A percentile compares a stretch with the other conserved stretches of the same genome.
These are phyloP conservation scores for Gila robusta DNA, from an alignment of 2,797 vertebrate species.

Conservation along the genomic window DNA sequence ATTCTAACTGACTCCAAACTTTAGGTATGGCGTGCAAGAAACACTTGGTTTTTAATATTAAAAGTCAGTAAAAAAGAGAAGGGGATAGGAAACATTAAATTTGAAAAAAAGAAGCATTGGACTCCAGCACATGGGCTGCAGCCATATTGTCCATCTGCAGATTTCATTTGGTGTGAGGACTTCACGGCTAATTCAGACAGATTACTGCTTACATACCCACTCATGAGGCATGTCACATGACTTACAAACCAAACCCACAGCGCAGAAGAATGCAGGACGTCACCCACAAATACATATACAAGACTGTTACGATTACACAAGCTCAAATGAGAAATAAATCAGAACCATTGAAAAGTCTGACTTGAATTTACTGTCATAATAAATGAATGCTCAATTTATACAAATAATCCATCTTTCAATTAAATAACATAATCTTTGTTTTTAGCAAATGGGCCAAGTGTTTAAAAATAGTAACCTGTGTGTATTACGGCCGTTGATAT, in stretches of 20 bases:
- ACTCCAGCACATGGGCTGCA: background rate
- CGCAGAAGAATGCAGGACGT: conserved; percentile 34
- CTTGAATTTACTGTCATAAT: conserved; percentile 38
- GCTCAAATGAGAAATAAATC: conserved; percentile 40
- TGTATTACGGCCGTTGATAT: background rate
- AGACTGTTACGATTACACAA: conserved; percentile 27
- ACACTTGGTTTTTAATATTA: background rate
- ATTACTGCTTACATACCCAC: conserved; percentile 50
- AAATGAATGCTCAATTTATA: conserved; percentile 54
- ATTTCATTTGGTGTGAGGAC: conserved; percentile 43
- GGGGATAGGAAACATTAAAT: background rate
- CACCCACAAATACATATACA: conserved; percentile 47
- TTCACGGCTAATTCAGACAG: conserved; percentile 50
- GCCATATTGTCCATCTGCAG: conserved; percentile 47
- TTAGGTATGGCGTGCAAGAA: background rate
- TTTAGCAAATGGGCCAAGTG: conserved; percentile 33
- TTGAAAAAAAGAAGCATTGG: background rate
- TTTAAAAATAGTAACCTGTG: conserved; percentile 36
- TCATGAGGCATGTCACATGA: conserved; percentile 30
- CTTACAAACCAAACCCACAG: conserved; percentile 43
- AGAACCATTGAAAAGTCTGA: conserved; percentile 30
- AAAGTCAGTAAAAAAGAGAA: background rate
- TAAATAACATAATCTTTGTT: conserved; percentile 37
- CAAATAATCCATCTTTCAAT: conserved; percentile 38
- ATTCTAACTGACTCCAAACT: background rate